These are phyloP conservation scores for Paratrypauchen microcephalus DNA, from an alignment of 2,797 vertebrate species.

Conservation along the genomic window DNA sequence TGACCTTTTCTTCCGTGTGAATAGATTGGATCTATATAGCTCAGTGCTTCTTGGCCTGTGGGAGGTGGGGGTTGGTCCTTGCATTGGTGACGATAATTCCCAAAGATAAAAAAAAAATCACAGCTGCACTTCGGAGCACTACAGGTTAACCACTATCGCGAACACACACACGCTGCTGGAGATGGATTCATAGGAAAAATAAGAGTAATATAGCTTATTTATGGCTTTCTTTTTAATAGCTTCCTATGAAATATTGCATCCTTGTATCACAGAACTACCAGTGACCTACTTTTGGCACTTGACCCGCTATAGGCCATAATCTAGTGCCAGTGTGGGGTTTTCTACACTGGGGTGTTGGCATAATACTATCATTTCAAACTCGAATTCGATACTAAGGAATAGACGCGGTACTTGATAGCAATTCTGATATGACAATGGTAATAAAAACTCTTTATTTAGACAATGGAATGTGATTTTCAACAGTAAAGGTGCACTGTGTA, in stretches of 20 bases:
- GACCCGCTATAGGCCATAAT: background rate
- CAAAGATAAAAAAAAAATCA: background rate
- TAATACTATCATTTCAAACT: no score
- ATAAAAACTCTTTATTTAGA: no score
- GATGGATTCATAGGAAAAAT: background rate
- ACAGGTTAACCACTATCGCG: background rate
- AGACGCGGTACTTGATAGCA: no score
- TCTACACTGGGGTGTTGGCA: background rate
- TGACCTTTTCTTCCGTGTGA: background rate
- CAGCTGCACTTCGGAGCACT: background rate
- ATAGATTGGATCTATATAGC: background rate
- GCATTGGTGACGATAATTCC: background rate
- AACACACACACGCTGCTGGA: background rate
- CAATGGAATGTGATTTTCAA: no score
- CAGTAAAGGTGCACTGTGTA: no score
- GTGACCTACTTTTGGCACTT: constrained; percentile 1
- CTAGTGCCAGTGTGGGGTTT: background rate
- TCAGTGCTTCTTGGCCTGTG: background rate
- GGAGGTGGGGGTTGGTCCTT: background rate
- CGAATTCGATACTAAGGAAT: no score
- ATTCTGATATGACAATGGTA: no score
- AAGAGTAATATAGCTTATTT: background rate
- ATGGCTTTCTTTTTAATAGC: background rate
- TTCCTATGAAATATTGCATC: background rate
- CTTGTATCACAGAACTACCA: background rate